A percentile compares a stretch with the other conserved stretches of the same genome.
These are phyloP conservation scores for Onychorhynchus coronatus DNA, from an alignment of 2,113 vertebrate species.

Conservation along the genomic window DNA sequence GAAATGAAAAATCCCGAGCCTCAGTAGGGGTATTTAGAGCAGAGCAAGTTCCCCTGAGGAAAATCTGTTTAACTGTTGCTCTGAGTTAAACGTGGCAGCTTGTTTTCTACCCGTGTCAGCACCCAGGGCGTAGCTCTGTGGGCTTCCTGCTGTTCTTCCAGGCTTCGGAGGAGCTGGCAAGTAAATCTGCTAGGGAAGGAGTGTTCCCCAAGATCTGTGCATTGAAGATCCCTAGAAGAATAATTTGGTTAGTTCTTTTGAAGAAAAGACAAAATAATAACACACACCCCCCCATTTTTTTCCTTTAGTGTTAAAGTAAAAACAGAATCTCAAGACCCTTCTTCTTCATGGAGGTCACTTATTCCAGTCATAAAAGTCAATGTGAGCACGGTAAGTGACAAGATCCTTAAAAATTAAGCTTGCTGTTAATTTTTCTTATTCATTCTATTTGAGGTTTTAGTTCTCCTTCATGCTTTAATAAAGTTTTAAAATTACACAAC, in stretches of 20 bases:
- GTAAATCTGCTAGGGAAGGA: not conserved
- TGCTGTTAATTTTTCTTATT: not conserved
- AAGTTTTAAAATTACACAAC: not conserved
- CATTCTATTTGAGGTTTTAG: not conserved
- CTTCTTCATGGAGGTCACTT: constrained; percentile 96
- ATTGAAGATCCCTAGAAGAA: not conserved
- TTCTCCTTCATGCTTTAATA: not conserved
- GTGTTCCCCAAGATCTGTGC: not conserved
- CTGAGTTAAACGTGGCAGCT: not conserved
- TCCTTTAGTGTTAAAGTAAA: constrained; percentile 84
- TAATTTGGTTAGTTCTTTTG: not conserved
- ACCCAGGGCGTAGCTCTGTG: fast-evolving
- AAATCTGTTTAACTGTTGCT: not conserved
- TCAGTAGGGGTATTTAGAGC: not conserved
- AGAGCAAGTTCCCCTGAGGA: not conserved
- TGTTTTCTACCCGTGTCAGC: not conserved
- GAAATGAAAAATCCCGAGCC: not conserved
- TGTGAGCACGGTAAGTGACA: constrained; percentile 91
- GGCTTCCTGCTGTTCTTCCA: not conserved
- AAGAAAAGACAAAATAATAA: not conserved
- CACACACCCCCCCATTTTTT: fast-evolving
- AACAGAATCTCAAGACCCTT: constrained; percentile 87
- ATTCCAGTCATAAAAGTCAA: constrained; percentile 98
- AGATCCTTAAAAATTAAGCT: not conserved
- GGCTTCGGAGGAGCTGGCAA: not conserved